Conservation (phyloP, 2,113 vertebrate species). For the Gallinago media region DNA sequence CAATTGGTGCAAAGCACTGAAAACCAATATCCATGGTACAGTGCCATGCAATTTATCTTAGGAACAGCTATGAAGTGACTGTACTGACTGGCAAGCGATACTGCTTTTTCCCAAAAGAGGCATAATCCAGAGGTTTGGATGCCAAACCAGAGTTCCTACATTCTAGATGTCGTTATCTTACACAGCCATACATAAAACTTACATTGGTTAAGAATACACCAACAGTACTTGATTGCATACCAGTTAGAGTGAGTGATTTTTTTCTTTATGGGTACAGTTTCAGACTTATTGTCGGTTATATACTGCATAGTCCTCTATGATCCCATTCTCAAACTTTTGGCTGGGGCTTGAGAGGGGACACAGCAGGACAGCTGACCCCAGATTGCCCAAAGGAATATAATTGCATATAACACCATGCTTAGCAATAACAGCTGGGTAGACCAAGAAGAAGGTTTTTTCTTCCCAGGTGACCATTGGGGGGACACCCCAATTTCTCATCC, state of each 20-base stretch:
- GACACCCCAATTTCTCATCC: not conserved
- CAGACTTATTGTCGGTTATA: not conserved
- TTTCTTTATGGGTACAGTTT: not conserved
- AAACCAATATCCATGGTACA: not conserved
- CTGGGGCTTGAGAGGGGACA: not conserved
- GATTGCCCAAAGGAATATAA: not conserved
- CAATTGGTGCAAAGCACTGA: not conserved
- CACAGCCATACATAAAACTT: not conserved
- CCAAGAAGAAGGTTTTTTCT: too few species aligned
- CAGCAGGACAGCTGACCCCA: not conserved
- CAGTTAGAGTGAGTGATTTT: not conserved
- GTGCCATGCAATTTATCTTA: not conserved
- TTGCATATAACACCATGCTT: too few species aligned
- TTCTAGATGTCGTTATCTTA: not conserved
- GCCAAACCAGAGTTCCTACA: not conserved
- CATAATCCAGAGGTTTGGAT: not conserved
- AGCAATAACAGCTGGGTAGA: too few species aligned
- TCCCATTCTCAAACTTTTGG: not conserved
- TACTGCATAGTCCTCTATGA: not conserved
- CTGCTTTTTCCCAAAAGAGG: not conserved
- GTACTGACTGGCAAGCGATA: not conserved
- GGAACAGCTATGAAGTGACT: not conserved
- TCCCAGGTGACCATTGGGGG: too few species aligned
- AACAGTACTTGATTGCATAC: not conserved
- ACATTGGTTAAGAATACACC: not conserved